These are phyloP conservation scores for Lepidurus apus DNA, from an alignment of 1,140 invertebrate species.

Conservation along the genomic window DNA sequence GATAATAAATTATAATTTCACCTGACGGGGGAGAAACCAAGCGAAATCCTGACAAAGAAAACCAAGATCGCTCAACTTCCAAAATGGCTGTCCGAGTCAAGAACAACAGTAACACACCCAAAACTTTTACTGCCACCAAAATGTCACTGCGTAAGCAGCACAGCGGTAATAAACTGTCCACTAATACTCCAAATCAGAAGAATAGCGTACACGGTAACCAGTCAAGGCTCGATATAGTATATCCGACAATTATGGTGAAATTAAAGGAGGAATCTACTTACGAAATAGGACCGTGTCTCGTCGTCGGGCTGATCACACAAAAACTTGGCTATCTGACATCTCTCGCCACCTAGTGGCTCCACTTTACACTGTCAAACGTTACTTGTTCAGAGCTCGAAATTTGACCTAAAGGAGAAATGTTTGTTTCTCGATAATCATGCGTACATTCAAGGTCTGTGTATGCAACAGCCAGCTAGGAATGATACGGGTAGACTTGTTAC, in stretches of 20 bases:
- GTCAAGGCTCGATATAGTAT: not conserved
- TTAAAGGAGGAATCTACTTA: constrained; percentile 9
- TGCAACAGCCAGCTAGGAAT: too few relatives aligned
- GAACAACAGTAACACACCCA: constrained; percentile 1
- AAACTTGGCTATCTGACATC: not conserved
- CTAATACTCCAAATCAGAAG: not conserved
- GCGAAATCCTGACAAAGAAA: not conserved
- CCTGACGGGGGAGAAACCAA: constrained; percentile 8
- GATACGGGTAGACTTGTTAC: not conserved
- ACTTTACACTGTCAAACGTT: not conserved
- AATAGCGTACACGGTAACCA: not conserved
- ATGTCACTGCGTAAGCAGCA: constrained; percentile 3
- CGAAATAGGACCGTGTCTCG: constrained; percentile 17
- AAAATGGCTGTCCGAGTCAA: constrained; percentile 13
- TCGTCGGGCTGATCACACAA: not conserved
- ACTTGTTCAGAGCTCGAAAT: too few relatives aligned
- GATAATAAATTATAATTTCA: not conserved
- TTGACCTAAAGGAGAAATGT: too few relatives aligned
- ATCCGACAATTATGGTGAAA: not conserved
- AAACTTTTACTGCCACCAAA: not conserved
- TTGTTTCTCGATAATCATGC: too few relatives aligned
- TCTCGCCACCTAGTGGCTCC: not conserved
- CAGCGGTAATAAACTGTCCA: not conserved
- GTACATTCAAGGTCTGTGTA: too few relatives aligned
- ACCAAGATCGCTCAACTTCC: constrained; percentile 13